Evolutionary conservation across 2,113 vertebrate genomes (phyloP).

Genomic region (Crypturellus undulatus): DNA sequence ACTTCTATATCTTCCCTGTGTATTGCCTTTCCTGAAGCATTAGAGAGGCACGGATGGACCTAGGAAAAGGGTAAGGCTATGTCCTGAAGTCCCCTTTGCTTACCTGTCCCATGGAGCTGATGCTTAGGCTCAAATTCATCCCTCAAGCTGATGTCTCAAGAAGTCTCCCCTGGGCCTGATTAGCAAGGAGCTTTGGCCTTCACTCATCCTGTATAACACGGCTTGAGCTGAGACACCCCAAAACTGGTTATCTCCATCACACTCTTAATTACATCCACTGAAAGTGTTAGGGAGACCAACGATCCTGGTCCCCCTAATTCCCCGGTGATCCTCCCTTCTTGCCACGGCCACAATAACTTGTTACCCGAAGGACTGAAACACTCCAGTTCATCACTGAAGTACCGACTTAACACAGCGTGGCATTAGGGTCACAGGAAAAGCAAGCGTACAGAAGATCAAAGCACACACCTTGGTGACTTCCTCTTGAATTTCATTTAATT

Average conservation of each 20-base stretch:
- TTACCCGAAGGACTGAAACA: neutral
- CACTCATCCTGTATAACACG: accelerated
- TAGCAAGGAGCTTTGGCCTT: neutral
- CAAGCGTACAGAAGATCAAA: neutral
- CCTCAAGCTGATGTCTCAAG: neutral
- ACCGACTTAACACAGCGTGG: neutral
- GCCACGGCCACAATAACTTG: neutral
- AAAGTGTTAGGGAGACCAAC: neutral
- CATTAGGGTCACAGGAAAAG: neutral
- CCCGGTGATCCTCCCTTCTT: neutral
- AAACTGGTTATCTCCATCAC: neutral
- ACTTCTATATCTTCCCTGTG: neutral
- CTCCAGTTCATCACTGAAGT: neutral
- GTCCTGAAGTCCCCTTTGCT: neutral
- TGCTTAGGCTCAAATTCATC: neutral
- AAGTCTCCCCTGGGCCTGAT: neutral
- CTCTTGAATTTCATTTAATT: neutral
- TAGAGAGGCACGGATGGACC: neutral
- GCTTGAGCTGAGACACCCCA: neutral
- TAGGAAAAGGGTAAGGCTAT: neutral
- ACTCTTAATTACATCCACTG: neutral
- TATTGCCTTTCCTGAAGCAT: neutral
- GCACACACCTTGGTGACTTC: neutral
- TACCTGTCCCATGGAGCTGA: accelerated
- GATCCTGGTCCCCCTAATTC: no score